Conservation (phyloP, 2,113 vertebrate genomes). For the Globicephala melas region DNA sequence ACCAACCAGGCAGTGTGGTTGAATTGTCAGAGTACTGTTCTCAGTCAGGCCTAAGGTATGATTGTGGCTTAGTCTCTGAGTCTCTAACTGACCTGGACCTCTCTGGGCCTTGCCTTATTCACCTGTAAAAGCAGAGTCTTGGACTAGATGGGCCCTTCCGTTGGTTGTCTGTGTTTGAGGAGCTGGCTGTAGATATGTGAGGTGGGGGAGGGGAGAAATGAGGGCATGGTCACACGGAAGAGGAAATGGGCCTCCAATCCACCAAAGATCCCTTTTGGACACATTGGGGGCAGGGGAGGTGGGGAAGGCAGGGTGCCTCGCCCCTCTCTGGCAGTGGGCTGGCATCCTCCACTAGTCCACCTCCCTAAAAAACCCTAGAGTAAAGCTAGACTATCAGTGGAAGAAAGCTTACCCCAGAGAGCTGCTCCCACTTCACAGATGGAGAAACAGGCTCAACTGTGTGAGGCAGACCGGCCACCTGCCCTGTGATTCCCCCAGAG, state of each 20-base stretch:
- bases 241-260: neutral
- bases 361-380: neutral
- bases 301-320: neutral
- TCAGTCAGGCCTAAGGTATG: neutral
- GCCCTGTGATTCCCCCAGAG: too few species aligned
- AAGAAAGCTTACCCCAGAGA: neutral
- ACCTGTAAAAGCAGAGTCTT: neutral
- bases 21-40: neutral
- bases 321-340: neutral
- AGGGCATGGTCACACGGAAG: neutral
- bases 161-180: neutral
- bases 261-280: neutral
- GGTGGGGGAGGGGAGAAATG: too few species aligned
- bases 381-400: neutral
- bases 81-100: neutral
- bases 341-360: neutral
- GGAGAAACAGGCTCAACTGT: neutral
- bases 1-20: neutral
- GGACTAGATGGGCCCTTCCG: neutral
- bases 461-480: neutral
- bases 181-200: neutral
- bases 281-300: neutral
- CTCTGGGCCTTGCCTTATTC: neutral
- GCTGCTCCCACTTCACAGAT: neutral
- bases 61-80: neutral